Percentiles rank a stretch among this genome's conserved stretches.
These are phyloP conservation scores for Ceraclea dissimilis DNA, from an alignment of 2,888 invertebrate genomes.

Conservation along the genomic window DNA sequence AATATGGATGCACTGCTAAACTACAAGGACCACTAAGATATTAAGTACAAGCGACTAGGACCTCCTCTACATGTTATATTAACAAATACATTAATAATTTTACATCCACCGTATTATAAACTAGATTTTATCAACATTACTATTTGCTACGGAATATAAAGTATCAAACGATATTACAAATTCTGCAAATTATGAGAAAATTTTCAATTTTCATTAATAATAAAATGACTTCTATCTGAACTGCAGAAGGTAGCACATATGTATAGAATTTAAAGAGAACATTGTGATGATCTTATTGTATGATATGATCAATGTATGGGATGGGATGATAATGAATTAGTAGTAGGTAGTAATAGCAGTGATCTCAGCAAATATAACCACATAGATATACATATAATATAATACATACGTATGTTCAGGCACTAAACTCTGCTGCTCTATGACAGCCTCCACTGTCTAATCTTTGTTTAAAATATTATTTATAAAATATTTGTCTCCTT, in stretches of 20 bases:
- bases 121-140: background rate
- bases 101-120: background rate
- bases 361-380: background rate
- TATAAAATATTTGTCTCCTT: conserved; percentile 16
- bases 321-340: no score
- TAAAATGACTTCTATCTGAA: no score
- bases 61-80: conserved; percentile 12
- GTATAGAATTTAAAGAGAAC: no score
- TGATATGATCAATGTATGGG: no score
- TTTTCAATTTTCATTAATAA: no score
- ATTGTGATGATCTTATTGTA: no score
- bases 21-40: conserved; percentile 19
- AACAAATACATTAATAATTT: background rate
- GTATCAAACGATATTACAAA: no score
- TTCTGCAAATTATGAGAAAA: no score
- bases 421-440: conserved; percentile 24
- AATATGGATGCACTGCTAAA: conserved; percentile 24
- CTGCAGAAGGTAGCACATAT: no score
- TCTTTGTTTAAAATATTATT: conserved; percentile 6
- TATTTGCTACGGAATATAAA: background rate
- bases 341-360: background rate
- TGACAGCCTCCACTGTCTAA: conserved; percentile 16
- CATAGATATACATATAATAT: background rate
- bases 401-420: conserved; percentile 15
- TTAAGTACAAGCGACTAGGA: conserved; percentile 27